These are phyloP conservation scores for Yponomeuta plumbellus DNA, from an alignment of 2,888 invertebrate genomes.

Conservation along the genomic window DNA sequence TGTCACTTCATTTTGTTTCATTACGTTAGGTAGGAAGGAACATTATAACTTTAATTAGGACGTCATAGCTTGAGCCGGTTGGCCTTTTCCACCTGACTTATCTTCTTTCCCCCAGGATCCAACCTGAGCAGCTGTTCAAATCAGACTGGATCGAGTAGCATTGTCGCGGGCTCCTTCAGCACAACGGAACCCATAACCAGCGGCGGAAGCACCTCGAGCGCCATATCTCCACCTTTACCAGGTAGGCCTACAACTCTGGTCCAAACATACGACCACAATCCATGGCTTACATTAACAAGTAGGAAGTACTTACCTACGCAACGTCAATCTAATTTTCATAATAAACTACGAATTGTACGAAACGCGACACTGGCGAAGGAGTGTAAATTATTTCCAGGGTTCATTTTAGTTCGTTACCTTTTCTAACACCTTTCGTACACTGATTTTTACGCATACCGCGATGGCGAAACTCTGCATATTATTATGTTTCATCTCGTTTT, in stretches of 20 bases:
- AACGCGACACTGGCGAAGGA: not conserved
- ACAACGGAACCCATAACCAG: conserved; percentile 70
- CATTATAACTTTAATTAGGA: no score
- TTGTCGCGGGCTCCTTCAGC: conserved; percentile 67
- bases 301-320: no score
- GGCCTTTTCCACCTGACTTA: not conserved
- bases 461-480: no score
- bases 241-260: conserved; percentile 35
- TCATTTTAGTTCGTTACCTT: no score
- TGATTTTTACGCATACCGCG: no score
- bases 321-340: no score
- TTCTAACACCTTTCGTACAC: no score
- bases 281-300: not conserved
- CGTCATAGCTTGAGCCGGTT: no score
- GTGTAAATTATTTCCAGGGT: not conserved
- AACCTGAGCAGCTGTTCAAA: conserved; percentile 72
- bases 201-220: conserved; percentile 69
- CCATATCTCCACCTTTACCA: conserved; percentile 69
- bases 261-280: not conserved
- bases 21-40: no score
- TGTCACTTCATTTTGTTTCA: no score
- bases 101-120: conserved; percentile 46
- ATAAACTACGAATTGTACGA: no score
- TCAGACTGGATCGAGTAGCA: conserved; percentile 69
- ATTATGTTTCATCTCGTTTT: no score